These are phyloP conservation scores for Chloroceryle amazona DNA, from an alignment of 2,797 vertebrate genomes.

Conservation along the genomic window DNA sequence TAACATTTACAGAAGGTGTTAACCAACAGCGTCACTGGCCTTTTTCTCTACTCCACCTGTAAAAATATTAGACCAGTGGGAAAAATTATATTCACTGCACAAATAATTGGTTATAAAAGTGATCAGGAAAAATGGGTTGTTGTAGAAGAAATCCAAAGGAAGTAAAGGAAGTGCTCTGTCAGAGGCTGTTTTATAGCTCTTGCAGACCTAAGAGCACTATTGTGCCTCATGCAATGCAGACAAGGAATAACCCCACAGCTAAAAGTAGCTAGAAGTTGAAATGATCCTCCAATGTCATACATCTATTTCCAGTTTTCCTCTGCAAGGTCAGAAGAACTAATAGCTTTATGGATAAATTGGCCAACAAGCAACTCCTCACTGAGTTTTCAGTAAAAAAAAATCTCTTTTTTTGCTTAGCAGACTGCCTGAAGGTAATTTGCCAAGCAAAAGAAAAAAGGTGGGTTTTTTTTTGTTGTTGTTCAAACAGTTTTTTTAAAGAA, in stretches of 20 bases:
- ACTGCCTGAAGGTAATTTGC: neutral
- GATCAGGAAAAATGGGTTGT: neutral
- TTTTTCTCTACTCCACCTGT: neutral
- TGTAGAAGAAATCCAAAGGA: neutral
- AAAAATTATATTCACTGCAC: neutral
- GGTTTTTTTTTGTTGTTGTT: neutral
- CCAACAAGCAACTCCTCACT: neutral
- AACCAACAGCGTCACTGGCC: neutral
- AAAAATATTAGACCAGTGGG: neutral
- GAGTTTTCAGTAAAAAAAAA: neutral
- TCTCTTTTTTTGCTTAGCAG: neutral
- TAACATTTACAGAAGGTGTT: neutral
- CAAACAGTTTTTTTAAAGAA: slow-evolving; percentile 22
- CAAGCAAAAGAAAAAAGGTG: neutral
- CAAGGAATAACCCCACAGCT: neutral
- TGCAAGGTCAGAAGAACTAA: slow-evolving; percentile 33
- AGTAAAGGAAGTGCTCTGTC: neutral
- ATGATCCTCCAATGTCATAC: neutral
- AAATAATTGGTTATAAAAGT: neutral
- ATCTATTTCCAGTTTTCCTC: neutral
- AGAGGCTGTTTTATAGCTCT: neutral
- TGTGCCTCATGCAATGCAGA: neutral
- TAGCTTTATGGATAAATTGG: neutral
- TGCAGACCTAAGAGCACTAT: neutral
- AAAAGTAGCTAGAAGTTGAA: neutral